Base-by-base conservation (phyloP, 2,888 invertebrate genomes). In the Caenorhabditis angaria region DNA sequence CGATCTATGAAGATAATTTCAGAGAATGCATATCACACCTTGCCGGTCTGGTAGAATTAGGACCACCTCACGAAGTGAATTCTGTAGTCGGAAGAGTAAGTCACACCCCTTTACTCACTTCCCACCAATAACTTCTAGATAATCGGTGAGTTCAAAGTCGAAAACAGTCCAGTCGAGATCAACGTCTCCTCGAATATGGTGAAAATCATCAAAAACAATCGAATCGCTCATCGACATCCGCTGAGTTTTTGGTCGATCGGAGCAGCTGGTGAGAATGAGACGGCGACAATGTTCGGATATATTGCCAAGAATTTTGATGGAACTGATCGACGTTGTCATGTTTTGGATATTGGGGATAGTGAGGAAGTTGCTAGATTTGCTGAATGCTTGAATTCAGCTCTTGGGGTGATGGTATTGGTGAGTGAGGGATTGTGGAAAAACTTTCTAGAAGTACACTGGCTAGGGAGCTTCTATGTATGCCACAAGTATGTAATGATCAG, bases 251-350 rank as follows among this genome's bases (percentile, higher is more conserved):
- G 67, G 25, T 68, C 67, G 8, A 54, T 62, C 25, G 68, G 65
- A 1, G 51, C 69, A 0, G 61, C 51, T 27, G 73, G 68, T 14
- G 18, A 58, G 29, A 50, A 66, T 2, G 59, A 50, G 22, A 64
- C 61, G 1, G 63, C 68, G 25, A 59, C 50, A 10, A 65, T 71
- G 58, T 67, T 77, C 41, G 77, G 71, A 4, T 77, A 71, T 56
- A 67, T 77, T 29, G 77, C 77, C 3, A 77, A 77, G 47, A 70
- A 71, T 20, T 65, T 69, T 22, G 24, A 70, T 18, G 63, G 61
- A 27, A 55, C 20, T 1, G 71, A 69, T 53, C 22, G 77, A 58
- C 22, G 69, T 24, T 77, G 77, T 20, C 65, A 69, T 56, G 71
- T 77, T 6, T n/a, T 77, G 10, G 29, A 59, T 35, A 54, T 51